Conservation (phyloP, 2,113 vertebrate species). For the Anas platyrhynchos region DNA sequence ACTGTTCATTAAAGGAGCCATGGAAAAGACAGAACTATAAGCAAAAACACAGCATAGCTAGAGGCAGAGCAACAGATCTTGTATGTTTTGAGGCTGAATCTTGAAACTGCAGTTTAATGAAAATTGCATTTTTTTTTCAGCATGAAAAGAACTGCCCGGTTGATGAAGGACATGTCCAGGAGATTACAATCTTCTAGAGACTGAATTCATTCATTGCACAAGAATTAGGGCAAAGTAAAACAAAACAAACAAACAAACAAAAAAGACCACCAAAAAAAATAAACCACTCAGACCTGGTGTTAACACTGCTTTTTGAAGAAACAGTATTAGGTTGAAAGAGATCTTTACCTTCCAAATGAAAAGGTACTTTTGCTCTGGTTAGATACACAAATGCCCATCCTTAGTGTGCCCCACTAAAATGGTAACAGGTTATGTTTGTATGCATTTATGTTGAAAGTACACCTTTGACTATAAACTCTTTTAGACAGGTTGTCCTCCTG, state of each 20-base stretch:
- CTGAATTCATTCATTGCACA: not conserved
- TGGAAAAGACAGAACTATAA: not conserved
- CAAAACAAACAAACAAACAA: not conserved
- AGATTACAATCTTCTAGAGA: not conserved
- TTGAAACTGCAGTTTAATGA: not conserved
- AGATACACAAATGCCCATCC: not conserved
- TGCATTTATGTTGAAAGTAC: not conserved
- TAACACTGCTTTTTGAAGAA: not conserved
- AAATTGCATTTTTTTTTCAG: not conserved
- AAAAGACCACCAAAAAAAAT: not conserved
- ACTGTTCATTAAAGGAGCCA: not conserved
- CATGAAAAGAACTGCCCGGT: not conserved
- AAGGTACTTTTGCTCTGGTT: not conserved
- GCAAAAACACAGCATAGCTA: not conserved
- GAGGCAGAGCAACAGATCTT: not conserved
- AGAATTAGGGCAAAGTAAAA: not conserved
- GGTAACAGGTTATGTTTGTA: not conserved
- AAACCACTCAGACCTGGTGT: fast-evolving
- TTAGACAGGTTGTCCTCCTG: not conserved
- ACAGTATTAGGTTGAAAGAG: not conserved
- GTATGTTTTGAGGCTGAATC: not conserved
- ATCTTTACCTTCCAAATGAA: not conserved
- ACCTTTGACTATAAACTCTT: not conserved
- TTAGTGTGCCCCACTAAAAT: not conserved
- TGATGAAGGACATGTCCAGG: not conserved